Evolutionary conservation across 2,888 invertebrate species (phyloP).

Genomic region (Quadroppia sp.): DNA sequence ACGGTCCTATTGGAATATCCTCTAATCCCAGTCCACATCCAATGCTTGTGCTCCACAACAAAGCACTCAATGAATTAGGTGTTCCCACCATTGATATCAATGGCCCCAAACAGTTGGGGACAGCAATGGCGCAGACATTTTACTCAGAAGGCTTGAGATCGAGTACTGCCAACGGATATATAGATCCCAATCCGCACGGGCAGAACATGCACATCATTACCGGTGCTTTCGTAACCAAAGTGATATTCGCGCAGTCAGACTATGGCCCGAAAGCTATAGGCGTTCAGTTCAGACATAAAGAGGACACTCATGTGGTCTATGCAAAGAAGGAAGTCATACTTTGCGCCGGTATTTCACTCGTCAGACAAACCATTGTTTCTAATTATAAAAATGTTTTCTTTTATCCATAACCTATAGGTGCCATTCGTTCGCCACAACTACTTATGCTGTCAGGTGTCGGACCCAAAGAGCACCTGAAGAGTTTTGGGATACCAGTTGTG

Average conservation of each 20-base stretch:
- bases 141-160: not conserved
- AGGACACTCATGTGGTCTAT: not conserved
- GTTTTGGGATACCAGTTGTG: not conserved
- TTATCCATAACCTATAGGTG: conserved; percentile 3
- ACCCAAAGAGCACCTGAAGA: not conserved
- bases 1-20: not conserved
- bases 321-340: conserved; percentile 20
- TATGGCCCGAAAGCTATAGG: not conserved
- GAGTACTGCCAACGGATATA: conserved; percentile 29
- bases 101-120: not conserved
- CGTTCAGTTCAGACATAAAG: conserved; percentile 5
- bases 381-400: too few relatives aligned
- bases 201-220: conserved; percentile 21
- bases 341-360: conserved; percentile 14
- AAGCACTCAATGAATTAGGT: not conserved
- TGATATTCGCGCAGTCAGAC: not conserved
- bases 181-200: conserved; percentile 11
- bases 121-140: not conserved
- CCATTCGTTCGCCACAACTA: conserved; percentile 20
- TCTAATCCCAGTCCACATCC: conserved; percentile 3
- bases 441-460: conserved; percentile 20
- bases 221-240: not conserved
- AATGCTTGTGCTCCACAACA: not conserved
- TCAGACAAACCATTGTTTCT: too few relatives aligned
- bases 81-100: conserved; percentile 2